A percentile compares a stretch with the other conserved stretches of the same genome.
phyloP scores from a whole-genome alignment of 1,140 invertebrate species.

The Rhizoglyphus robini region DNA sequence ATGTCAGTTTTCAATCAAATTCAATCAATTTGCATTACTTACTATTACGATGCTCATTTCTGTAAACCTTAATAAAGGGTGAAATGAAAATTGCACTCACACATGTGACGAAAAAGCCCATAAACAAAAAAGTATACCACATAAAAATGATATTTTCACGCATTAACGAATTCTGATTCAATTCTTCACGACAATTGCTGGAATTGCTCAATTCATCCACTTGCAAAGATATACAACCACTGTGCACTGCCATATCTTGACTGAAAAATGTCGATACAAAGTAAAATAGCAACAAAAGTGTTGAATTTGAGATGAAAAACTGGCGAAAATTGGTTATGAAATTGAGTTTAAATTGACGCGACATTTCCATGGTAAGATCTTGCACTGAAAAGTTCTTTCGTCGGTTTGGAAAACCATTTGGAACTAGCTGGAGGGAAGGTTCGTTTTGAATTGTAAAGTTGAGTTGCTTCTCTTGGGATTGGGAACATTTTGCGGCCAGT shows the following conservation, averaged over 20 bases:
- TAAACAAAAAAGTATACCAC: neutral
- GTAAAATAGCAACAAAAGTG: neutral
- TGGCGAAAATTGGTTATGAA: neutral
- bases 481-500: neutral
- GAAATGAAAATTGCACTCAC: neutral
- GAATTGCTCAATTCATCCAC: neutral
- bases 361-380: neutral
- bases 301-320: neutral
- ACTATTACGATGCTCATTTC: neutral
- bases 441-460: too few relatives aligned
- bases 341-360: neutral
- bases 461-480: neutral
- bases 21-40: neutral
- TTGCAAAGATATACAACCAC: neutral
- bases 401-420: too few relatives aligned
- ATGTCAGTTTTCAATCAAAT: neutral
- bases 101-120: neutral
- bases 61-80: neutral
- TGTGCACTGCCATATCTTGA: neutral
- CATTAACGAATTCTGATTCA: neutral
- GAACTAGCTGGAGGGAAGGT: too few relatives aligned
- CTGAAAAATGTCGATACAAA: neutral
- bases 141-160: neutral
- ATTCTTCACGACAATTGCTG: neutral
- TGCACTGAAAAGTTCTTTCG: neutral